phyloP scores from a whole-genome alignment of 2,888 invertebrate species.

The Thymelicus lineola region DNA sequence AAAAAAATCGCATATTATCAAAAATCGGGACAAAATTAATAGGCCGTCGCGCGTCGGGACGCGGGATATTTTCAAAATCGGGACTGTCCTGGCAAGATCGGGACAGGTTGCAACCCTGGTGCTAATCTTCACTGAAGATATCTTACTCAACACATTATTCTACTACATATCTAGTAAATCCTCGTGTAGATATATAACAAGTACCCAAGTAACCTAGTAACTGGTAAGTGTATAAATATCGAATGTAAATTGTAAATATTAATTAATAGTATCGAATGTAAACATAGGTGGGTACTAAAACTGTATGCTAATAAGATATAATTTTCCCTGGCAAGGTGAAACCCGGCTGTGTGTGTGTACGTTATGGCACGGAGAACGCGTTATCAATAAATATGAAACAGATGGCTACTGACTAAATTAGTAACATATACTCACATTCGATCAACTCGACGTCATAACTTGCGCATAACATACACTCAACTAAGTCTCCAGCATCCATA shows the following conservation, averaged over 20 bases:
- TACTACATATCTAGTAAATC: background rate
- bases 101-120: too few relatives aligned
- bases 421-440: constrained; percentile 27
- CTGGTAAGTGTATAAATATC: background rate
- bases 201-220: too few relatives aligned
- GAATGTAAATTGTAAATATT: background rate
- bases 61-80: too few relatives aligned
- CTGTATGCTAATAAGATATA: background rate
- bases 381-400: constrained; percentile 30
- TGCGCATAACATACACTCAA: constrained; percentile 10
- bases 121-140: too few relatives aligned
- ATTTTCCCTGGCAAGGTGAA: constrained; percentile 14
- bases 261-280: background rate
- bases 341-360: background rate
- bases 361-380: background rate
- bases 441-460: constrained; percentile 29
- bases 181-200: background rate
- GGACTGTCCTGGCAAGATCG: too few relatives aligned
- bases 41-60: too few relatives aligned
- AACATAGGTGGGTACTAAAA: background rate
- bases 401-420: constrained; percentile 25
- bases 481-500: constrained; percentile 12
- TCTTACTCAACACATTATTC: too few relatives aligned
- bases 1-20: too few relatives aligned
- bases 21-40: too few relatives aligned